A percentile compares a stretch with the other conserved stretches of the same genome.
Conservation (phyloP, 1,140 invertebrate species). For the Goniozus legneri region DNA sequence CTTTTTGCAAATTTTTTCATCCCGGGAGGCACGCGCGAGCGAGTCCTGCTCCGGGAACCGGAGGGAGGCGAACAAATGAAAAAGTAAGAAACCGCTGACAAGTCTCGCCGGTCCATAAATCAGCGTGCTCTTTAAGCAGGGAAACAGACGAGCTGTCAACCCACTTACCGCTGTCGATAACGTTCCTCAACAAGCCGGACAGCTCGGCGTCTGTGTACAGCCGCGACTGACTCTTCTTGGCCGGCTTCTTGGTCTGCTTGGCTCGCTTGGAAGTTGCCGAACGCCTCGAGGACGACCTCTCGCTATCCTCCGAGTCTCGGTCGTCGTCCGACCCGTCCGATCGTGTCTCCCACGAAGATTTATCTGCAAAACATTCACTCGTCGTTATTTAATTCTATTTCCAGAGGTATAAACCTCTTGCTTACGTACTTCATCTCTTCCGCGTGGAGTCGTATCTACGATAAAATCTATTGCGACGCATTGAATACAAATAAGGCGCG, state of each 20-base stretch:
- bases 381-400: neutral
- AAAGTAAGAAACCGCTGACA: no score
- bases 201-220: constrained; percentile 48
- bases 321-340: constrained; percentile 34
- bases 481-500: constrained; percentile 36
- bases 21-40: no score
- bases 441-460: constrained; percentile 11
- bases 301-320: constrained; percentile 21
- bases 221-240: constrained; percentile 17
- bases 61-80: no score
- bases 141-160: no score
- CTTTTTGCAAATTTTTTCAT: neutral
- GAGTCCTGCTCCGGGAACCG: no score
- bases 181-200: constrained; percentile 44
- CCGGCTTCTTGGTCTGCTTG: constrained; percentile 19
- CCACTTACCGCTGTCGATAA: constrained; percentile 41
- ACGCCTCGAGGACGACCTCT: constrained; percentile 21
- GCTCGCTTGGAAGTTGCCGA: constrained; percentile 13
- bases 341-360: constrained; percentile 45
- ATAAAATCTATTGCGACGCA: constrained; percentile 28
- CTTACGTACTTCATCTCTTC: no score
- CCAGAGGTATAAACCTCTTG: neutral
- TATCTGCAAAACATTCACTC: constrained; percentile 17
- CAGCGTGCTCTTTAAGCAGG: no score
- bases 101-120: no score